A percentile compares a stretch with the other conserved stretches of the same genome.
These are phyloP conservation scores for Ursus arctos DNA, from an alignment of 2,113 vertebrate species.

Conservation along the genomic window DNA sequence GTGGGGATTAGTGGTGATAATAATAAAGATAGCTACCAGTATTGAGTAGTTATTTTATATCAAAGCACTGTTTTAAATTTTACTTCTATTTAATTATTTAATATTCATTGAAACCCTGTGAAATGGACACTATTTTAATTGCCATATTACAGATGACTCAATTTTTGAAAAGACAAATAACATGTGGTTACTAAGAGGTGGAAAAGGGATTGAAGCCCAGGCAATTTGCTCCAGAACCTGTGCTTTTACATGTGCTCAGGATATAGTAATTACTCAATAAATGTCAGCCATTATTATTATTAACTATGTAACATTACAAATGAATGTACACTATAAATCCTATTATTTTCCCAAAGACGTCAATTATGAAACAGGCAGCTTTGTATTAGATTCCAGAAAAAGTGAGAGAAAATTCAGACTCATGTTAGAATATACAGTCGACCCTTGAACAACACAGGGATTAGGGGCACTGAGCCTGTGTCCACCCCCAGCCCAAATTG, in stretches of 20 bases:
- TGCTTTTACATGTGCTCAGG: neutral
- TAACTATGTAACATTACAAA: neutral
- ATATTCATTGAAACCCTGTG: neutral
- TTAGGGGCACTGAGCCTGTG: neutral
- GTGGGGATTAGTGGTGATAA: neutral
- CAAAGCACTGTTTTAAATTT: neutral
- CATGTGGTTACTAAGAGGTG: neutral
- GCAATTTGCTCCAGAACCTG: neutral
- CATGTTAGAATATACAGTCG: neutral
- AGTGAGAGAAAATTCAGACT: neutral
- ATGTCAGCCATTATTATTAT: conserved; percentile 33
- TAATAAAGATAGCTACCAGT: neutral
- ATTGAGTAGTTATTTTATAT: neutral
- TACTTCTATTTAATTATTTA: neutral
- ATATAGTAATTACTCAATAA: neutral
- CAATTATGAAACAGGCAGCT: neutral
- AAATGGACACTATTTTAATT: neutral
- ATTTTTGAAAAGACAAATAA: neutral
- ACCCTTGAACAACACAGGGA: neutral
- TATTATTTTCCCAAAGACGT: conserved; percentile 42
- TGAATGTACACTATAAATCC: neutral
- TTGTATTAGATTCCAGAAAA: conserved; percentile 47
- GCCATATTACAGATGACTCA: neutral
- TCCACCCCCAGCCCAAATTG: neutral
- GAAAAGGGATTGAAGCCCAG: neutral